Percentiles rank a stretch among this genome's conserved stretches.
Evolutionary conservation across 2,888 invertebrate species (phyloP).

Genomic region (Tenthredo distinguenda): DNA sequence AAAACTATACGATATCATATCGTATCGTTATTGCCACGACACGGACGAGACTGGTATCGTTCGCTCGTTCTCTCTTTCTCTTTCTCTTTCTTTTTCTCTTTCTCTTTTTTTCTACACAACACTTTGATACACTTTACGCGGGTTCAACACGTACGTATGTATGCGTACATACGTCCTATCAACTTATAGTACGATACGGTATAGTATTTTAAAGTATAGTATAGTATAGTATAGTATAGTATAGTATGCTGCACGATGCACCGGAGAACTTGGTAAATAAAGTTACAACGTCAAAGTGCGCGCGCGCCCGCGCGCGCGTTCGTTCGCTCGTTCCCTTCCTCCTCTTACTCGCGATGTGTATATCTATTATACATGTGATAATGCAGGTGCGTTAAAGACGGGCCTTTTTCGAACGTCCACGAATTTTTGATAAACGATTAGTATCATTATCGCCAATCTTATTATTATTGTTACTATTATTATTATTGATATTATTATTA

Average conservation of each 20-base stretch:
- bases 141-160: not conserved
- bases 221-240: not conserved
- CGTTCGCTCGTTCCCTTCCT: not conserved
- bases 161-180: not conserved
- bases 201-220: not conserved
- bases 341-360: not conserved
- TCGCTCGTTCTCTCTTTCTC: not conserved
- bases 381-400: not conserved
- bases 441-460: not conserved
- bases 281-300: conserved; percentile 5
- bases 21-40: not conserved
- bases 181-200: not conserved
- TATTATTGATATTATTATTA: not conserved
- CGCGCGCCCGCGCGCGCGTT: not conserved
- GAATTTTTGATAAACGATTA: not conserved
- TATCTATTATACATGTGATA: not conserved
- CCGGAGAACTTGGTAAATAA: conserved; percentile 7
- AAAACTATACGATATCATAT: not conserved
- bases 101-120: not conserved
- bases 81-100: not conserved
- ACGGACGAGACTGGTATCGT: not conserved
- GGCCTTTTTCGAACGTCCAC: not conserved
- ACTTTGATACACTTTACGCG: not conserved
- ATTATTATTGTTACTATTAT: not conserved
- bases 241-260: not conserved